Conservation (phyloP, 2,797 vertebrate species). For the Staurois parvus region DNA sequence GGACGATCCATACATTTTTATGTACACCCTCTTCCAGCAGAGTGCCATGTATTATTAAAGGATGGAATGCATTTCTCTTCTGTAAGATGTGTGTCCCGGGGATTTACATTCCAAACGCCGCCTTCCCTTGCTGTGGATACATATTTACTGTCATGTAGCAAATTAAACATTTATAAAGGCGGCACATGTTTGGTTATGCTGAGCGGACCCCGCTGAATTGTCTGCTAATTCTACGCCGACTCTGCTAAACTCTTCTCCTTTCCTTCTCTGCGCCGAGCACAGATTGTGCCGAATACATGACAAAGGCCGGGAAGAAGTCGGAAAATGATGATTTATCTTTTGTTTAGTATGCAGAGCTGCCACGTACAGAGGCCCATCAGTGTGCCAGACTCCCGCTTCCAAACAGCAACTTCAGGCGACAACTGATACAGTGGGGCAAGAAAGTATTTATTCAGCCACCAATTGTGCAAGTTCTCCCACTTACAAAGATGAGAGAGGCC, state of each 20-base stretch:
- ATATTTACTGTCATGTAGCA: conserved; percentile 42
- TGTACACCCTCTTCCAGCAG: conserved; percentile 33
- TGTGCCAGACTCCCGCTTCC: no score
- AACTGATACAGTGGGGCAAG: no score
- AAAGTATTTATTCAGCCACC: no score
- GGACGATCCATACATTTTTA: conserved; percentile 26
- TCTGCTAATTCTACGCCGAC: neutral
- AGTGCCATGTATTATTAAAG: conserved; percentile 45
- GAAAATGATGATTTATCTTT: conserved; percentile 45
- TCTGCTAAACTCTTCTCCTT: conserved; percentile 30
- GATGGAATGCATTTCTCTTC: conserved; percentile 8
- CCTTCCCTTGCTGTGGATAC: conserved; percentile 12
- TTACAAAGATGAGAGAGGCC: no score
- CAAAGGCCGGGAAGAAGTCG: conserved; percentile 26
- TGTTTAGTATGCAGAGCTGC: conserved; percentile 39
- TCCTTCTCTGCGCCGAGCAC: conserved; percentile 10
- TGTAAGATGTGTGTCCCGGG: conserved; percentile 3
- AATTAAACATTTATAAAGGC: conserved; percentile 39
- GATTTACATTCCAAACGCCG: conserved; percentile 41
- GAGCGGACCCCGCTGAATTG: conserved; percentile 22
- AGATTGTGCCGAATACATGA: conserved; percentile 49
- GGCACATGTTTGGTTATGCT: conserved; percentile 11
- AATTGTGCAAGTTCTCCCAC: no score
- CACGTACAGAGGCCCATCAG: neutral
- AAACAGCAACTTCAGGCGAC: no score